Base-by-base conservation (phyloP, 1,140 invertebrate species). In the Drosophila tropicalis region DNA sequence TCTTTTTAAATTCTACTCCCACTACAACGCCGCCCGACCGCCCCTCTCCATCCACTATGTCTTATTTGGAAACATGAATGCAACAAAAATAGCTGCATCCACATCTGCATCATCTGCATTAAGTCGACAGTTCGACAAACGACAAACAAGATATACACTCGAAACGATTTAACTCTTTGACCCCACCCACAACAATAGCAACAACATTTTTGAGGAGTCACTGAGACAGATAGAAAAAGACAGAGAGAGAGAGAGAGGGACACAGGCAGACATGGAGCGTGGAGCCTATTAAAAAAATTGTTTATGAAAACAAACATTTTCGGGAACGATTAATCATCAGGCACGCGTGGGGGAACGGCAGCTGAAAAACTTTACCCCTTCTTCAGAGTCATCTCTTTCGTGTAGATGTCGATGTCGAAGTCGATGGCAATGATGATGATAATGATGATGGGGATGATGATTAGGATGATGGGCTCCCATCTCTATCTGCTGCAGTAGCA, bases 261-360 rank as follows among this genome's bases (percentile, higher is more conserved):
- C 54, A 32, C 65, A 57, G 40, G 80, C 70, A 85, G 64, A 86
- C 75, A 51, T 51, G 44, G 9, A 51, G 78, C 75, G 70, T 47
- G 72, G 68, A 51, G 74, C 61, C 84, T 85, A 89, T 89, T 90
- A 68, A 51, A 51, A 89, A 89, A 85, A 90, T 89, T 89, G 85
- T 89, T 89, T 89, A 89, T 89, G 85, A 89, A 89, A 89, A 90
- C 81, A 90, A 85, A 90, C 85, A 85, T 89, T 89, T 90, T 68
- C 75, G 76, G 57, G 44, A 66, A 60, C 85, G 70, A 89, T 89
- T 89, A 85, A 89, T 89, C 85, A 89, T 89, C 81, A 74, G 66
- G 57, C 73, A 51, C 70, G 76, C 80, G 84, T 84, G 84, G 80
- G 83, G 79, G 84, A 73, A 77, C 41, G 57, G 22, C 72, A 62